phyloP scores from a whole-genome alignment of 1,140 invertebrate species.

The Bilobella aurantiaca region DNA sequence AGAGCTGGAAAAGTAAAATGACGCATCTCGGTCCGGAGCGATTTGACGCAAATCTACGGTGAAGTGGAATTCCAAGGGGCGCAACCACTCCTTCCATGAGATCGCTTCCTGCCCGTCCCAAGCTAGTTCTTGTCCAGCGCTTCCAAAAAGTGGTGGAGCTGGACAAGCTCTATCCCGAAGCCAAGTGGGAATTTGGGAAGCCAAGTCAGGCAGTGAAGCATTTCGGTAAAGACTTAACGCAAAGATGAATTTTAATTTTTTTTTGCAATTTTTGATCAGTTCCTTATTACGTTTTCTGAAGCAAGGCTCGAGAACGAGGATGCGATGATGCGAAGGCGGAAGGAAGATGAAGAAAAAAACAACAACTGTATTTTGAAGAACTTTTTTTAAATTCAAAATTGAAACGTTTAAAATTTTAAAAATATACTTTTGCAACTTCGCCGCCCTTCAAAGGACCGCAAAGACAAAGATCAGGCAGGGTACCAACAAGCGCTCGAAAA shows the following conservation, averaged over 20 bases:
- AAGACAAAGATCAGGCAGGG: too few relatives aligned
- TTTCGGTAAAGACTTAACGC: conserved; percentile 83
- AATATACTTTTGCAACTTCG: conserved; percentile 9
- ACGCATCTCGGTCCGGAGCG: conserved; percentile 65
- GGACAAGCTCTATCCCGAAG: conserved; percentile 86
- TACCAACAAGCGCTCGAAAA: conserved; percentile 21
- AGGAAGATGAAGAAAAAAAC: conserved; percentile 94
- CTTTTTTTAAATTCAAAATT: too few relatives aligned
- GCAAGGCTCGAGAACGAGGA: conserved; percentile 81
- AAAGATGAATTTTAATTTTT: conserved; percentile 97
- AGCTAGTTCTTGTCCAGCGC: conserved; percentile 87
- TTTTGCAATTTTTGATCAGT: conserved; percentile 86
- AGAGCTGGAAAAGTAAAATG: conserved; percentile 88
- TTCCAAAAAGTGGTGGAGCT: conserved; percentile 64
- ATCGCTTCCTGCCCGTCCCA: conserved; percentile 88
- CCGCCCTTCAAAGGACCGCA: not conserved
- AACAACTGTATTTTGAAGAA: conserved; percentile 43
- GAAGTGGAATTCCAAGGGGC: conserved; percentile 84
- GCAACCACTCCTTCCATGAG: conserved; percentile 56
- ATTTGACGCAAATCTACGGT: conserved; percentile 74
- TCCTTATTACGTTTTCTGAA: conserved; percentile 72
- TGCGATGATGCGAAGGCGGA: conserved; percentile 60
- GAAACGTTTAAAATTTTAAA: too few relatives aligned
- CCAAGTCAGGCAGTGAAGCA: conserved; percentile 68
- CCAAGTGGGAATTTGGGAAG: conserved; percentile 74